These are phyloP conservation scores for Corapipo altera DNA, from an alignment of 2,113 vertebrate species.

Conservation along the genomic window DNA sequence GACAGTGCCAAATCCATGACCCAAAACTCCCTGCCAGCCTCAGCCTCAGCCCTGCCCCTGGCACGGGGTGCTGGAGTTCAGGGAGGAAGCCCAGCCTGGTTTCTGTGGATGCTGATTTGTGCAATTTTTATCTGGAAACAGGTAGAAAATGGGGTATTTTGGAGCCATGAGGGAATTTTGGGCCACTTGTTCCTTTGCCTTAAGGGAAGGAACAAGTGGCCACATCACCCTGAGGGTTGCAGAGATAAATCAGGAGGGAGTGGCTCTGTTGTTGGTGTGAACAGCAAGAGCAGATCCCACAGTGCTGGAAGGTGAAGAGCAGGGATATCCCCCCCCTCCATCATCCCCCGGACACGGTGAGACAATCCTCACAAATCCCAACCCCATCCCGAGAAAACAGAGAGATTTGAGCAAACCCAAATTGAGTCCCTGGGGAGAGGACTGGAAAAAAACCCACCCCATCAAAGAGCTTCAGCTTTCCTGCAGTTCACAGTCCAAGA, in stretches of 20 bases:
- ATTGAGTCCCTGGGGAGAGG: accelerated
- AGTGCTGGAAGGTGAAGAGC: not conserved
- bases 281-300: not conserved
- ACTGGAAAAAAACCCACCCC: accelerated
- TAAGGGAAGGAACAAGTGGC: not conserved
- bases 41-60: not conserved
- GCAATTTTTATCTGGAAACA: not conserved
- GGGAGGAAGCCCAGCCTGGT: not conserved
- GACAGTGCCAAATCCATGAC: not conserved
- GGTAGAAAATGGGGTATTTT: not conserved
- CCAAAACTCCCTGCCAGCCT: not conserved
- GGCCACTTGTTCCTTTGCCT: not conserved
- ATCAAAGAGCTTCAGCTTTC: not conserved
- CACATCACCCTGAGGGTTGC: accelerated
- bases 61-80: accelerated
- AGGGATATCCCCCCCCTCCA: not conserved
- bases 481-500: not conserved
- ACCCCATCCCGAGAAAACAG: not conserved
- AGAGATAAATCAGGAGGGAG: not conserved
- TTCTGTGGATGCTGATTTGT: not conserved
- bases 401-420: not conserved
- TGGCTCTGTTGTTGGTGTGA: accelerated
- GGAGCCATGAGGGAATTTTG: not conserved
- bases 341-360: accelerated
- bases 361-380: not conserved